A percentile compares a stretch with the other conserved stretches of the same genome.
These are phyloP conservation scores for Anguilla anguilla DNA, from an alignment of 2,797 vertebrate species.

Conservation along the genomic window DNA sequence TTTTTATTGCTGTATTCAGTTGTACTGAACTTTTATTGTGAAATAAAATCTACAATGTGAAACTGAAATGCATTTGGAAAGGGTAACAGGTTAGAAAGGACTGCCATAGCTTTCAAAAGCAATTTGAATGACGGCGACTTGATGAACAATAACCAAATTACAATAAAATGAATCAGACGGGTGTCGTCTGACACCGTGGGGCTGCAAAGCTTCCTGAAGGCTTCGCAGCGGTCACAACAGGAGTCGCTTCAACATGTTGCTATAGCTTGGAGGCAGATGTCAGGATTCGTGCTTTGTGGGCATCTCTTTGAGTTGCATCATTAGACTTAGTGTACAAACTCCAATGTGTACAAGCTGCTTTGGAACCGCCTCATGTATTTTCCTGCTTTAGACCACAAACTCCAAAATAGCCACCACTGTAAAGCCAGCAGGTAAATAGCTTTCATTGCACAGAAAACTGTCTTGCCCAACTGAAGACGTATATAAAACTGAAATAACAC, in stretches of 20 bases:
- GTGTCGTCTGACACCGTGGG: background rate
- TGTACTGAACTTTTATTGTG: background rate
- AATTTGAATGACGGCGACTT: no score
- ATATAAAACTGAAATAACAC: no score
- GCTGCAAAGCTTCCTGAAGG: background rate
- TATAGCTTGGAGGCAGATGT: background rate
- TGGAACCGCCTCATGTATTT: background rate
- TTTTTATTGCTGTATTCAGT: background rate
- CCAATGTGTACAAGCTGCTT: background rate
- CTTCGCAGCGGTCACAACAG: background rate
- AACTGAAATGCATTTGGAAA: background rate
- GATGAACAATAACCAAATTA: background rate
- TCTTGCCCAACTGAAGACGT: background rate
- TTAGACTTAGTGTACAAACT: background rate
- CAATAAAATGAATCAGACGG: background rate
- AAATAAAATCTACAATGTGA: background rate
- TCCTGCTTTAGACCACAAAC: background rate
- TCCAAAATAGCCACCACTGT: background rate
- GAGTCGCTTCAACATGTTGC: background rate
- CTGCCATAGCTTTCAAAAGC: background rate
- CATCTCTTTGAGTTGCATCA: background rate
- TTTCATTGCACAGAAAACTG: background rate
- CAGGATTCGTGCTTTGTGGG: background rate
- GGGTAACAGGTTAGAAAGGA: background rate
- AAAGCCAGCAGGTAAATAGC: background rate